Evolutionary conservation across 2,113 vertebrate genomes (phyloP).

Genomic region (Porphyrio hochstetteri): DNA sequence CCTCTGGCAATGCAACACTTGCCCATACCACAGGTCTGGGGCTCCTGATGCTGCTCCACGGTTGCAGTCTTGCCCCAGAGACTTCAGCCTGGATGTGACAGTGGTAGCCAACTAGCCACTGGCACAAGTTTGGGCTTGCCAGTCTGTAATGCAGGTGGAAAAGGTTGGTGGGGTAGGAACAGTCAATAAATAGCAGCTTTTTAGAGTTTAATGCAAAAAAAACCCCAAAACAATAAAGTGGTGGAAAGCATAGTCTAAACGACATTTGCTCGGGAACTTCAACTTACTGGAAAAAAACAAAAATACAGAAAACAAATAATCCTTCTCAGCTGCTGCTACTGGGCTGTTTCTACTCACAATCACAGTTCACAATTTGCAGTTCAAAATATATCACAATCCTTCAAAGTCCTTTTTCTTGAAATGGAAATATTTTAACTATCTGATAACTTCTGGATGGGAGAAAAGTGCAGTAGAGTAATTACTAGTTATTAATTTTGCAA

Average conservation of each 20-base stretch:
- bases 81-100: background rate
- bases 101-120: background rate
- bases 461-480: background rate
- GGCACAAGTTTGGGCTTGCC: background rate
- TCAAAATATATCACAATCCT: background rate
- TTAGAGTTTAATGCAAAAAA: background rate
- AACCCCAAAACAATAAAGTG: background rate
- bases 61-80: background rate
- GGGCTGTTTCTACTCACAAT: background rate
- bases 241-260: background rate
- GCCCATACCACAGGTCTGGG: too few species aligned
- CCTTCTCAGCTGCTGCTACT: background rate
- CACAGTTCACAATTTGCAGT: background rate
- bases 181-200: background rate
- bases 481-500: background rate
- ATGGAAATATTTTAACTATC: background rate
- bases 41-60: background rate
- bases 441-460: background rate
- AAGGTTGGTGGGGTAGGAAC: fast-evolving
- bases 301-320: background rate
- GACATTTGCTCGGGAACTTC: background rate
- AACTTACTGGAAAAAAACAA: background rate
- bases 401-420: background rate
- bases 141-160: background rate
- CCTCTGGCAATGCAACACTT: background rate